phyloP scores from a whole-genome alignment of 2,113 vertebrate species.

The Empidonax alnorum region DNA sequence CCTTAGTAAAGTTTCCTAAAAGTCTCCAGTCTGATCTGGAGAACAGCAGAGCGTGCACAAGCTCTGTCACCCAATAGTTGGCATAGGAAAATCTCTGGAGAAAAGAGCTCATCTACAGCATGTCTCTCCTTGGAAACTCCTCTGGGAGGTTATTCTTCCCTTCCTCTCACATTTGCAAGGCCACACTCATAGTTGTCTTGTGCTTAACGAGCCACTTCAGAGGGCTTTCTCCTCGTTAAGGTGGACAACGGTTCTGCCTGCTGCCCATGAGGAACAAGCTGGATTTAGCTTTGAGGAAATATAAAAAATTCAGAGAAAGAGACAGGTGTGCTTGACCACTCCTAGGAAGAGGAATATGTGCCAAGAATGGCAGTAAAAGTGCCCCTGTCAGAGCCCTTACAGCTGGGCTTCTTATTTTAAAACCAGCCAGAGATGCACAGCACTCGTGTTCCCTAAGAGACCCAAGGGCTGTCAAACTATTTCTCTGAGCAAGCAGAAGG shows the following conservation, averaged over 20 bases:
- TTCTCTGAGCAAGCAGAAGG: background rate
- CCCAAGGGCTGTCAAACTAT: background rate
- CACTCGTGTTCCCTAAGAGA: background rate
- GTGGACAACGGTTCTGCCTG: background rate
- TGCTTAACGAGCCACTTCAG: background rate
- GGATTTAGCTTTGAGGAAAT: background rate
- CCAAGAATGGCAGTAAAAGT: background rate
- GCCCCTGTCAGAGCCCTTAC: background rate
- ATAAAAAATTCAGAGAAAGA: background rate
- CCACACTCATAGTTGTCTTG: background rate
- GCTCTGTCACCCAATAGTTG: background rate
- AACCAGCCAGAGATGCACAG: background rate
- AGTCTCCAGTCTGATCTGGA: background rate
- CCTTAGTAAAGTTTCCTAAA: background rate
- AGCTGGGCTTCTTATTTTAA: background rate
- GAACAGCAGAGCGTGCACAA: fast-evolving
- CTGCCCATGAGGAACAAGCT: background rate
- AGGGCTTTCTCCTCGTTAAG: background rate
- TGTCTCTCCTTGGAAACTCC: background rate
- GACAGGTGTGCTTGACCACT: background rate
- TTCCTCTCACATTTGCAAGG: background rate
- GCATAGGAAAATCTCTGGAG: background rate
- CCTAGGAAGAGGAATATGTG: background rate
- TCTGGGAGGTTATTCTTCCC: background rate
- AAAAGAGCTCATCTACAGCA: background rate